Conservation (phyloP, 2,888 invertebrate species). For the Aproaerema taeniolella region DNA sequence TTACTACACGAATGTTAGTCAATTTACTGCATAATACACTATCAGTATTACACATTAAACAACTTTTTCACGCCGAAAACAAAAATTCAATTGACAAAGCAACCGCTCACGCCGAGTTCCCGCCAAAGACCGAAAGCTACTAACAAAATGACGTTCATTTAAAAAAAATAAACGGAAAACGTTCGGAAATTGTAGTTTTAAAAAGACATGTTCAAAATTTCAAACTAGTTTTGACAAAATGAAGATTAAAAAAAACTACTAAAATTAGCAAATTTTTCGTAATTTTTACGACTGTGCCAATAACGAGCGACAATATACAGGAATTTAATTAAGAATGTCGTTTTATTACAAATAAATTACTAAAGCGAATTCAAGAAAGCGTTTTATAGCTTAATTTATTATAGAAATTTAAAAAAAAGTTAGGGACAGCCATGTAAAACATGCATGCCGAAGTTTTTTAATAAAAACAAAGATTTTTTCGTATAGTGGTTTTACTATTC, state of each 20-base stretch:
- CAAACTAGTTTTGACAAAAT: background rate
- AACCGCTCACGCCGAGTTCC: no score
- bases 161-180: no score
- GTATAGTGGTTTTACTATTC: slow-evolving; percentile 13
- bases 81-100: no score
- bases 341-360: slow-evolving; percentile 10
- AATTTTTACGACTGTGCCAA: slow-evolving; percentile 6
- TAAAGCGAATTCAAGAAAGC: slow-evolving; percentile 7
- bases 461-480: slow-evolving; percentile 13
- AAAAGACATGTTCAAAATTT: slow-evolving; percentile 1
- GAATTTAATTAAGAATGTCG: slow-evolving; percentile 15
- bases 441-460: slow-evolving; percentile 9
- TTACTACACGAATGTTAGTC: no score
- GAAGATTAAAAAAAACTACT: background rate
- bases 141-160: no score
- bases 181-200: slow-evolving; percentile 3
- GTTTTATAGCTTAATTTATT: slow-evolving; percentile 18
- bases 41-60: no score
- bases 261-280: slow-evolving; percentile 8
- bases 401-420: slow-evolving; percentile 1
- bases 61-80: no score
- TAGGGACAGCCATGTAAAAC: slow-evolving; percentile 11
- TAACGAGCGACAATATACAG: slow-evolving; percentile 6
- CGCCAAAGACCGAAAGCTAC: no score
- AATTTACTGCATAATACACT: no score